Evolutionary conservation across 2,113 vertebrate genomes (phyloP), one percentile per base, ranked within the genome.

Genomic region (Callipepla californica): DNA sequence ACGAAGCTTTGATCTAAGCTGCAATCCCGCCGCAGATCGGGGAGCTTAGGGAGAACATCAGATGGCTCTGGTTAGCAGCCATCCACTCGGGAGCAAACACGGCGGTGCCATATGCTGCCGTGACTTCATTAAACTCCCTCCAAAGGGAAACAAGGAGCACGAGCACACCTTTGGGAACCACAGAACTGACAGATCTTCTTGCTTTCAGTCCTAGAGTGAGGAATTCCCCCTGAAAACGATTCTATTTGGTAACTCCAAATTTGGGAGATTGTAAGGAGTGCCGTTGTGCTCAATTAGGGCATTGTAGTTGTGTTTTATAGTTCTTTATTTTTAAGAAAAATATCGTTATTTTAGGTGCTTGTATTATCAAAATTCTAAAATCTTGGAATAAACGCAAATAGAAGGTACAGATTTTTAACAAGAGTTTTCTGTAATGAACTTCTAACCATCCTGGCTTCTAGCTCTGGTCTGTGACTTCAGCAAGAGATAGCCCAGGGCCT

Each of bases 1-100:
- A 53, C 51, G 26, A 53, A 53, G 51, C 51, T 53, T 53, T 53
- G 14, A 26, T 53, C 8, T 30, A 53, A 53, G 51, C 51, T 53
- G 15, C 51, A 53, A 53, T 53, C 26, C 51, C 26, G 26, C 26
- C 8, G 26, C 89, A 97, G 96, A 97, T 96, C 95, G 96, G 94
- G 96, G 75, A 95, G 96, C 90, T 96, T 96, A 97, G 90, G 81
- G 91, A 80, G 85, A 94, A 67, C 94, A 95, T 96, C 93, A 94
- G 92, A 87, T 96, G 93, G 83, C 91, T 97, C 95, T 4, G 12
- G 89, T 93, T 93, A 81, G 80, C 80, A 53, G 91, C 89, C 63
- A 36, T 80, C 75, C 48, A 38, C 76, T 94, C 90, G 90, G 45
- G 91, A 94, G 77, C 82, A 94, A 95, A 81, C 73, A 69, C 51